These are phyloP conservation scores for Xylocampa areola DNA, from an alignment of 2,888 invertebrate species.

Conservation along the genomic window DNA sequence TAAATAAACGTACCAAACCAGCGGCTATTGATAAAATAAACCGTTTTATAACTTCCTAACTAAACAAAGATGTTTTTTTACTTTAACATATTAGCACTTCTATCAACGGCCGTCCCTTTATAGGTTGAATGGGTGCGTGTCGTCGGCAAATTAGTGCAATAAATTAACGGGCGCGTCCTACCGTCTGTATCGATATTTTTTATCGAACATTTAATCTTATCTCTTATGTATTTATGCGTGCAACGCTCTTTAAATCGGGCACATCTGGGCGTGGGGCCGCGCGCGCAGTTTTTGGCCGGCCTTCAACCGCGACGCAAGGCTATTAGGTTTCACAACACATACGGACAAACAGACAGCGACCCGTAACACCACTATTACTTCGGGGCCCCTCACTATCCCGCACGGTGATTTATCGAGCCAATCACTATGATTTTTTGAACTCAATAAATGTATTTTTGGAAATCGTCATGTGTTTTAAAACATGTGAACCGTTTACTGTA, in stretches of 20 bases:
- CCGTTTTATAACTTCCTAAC: slow-evolving; percentile 85
- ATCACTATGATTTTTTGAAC: slow-evolving; percentile 26
- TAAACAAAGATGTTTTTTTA: slow-evolving; percentile 70
- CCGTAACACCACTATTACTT: slow-evolving; percentile 67
- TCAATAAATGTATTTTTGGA: slow-evolving; percentile 37
- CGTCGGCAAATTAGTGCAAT: slow-evolving; percentile 57
- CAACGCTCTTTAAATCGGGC: slow-evolving; percentile 72
- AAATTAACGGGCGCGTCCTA: slow-evolving; percentile 47
- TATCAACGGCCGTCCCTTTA: slow-evolving; percentile 57
- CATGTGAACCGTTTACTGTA: slow-evolving; percentile 78
- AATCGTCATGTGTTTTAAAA: slow-evolving; percentile 60
- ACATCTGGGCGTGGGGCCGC: slow-evolving; percentile 73
- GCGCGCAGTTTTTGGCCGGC: slow-evolving; percentile 78
- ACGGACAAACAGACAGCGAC: slow-evolving; percentile 72
- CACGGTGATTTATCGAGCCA: slow-evolving; percentile 35
- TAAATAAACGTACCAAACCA: slow-evolving; percentile 75
- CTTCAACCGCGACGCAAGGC: slow-evolving; percentile 85
- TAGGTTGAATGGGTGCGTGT: slow-evolving; percentile 43
- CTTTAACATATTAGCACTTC: slow-evolving; percentile 55
- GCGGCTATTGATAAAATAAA: slow-evolving; percentile 81
- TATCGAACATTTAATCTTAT: slow-evolving; percentile 67
- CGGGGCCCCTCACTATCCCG: slow-evolving; percentile 59
- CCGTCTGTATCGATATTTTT: slow-evolving; percentile 54
- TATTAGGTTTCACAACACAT: slow-evolving; percentile 81
- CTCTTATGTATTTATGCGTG: slow-evolving; percentile 72